These are phyloP conservation scores for Lota lota DNA, from an alignment of 2,113 vertebrate species.

Conservation along the genomic window DNA sequence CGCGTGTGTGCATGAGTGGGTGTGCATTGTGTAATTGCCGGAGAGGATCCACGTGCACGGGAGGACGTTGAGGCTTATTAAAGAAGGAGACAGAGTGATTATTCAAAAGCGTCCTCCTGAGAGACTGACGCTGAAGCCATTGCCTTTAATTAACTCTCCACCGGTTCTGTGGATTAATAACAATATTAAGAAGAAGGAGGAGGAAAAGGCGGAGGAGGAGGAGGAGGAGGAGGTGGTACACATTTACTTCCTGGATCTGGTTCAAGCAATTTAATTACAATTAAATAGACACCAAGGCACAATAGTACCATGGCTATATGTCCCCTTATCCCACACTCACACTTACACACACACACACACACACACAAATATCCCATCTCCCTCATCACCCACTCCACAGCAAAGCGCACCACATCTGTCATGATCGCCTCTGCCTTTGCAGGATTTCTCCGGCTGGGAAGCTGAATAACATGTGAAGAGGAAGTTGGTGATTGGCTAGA, in stretches of 20 bases:
- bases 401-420: slow-evolving; percentile 27
- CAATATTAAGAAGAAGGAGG: slow-evolving; percentile 70
- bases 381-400: not conserved
- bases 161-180: slow-evolving; percentile 75
- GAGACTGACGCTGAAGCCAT: slow-evolving; percentile 70
- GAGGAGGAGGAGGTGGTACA: slow-evolving; percentile 18
- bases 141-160: slow-evolving; percentile 78
- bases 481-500: slow-evolving; percentile 21
- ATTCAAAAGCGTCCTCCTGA: slow-evolving; percentile 72
- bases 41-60: slow-evolving; percentile 68
- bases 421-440: slow-evolving; percentile 24
- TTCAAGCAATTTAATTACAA: slow-evolving; percentile 71
- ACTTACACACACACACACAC: too few species aligned
- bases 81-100: slow-evolving; percentile 76
- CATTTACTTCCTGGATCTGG: slow-evolving; percentile 66
- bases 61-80: slow-evolving; percentile 74
- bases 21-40: slow-evolving; percentile 57
- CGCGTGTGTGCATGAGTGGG: slow-evolving; percentile 30
- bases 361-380: too few species aligned
- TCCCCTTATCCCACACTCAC: slow-evolving; percentile 17
- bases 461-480: slow-evolving; percentile 34
- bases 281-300: slow-evolving; percentile 58
- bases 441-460: slow-evolving; percentile 24
- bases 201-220: slow-evolving; percentile 31
- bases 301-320: slow-evolving; percentile 48